Base-by-base conservation (phyloP, 2,113 vertebrate species). In the Nansenia antarctica region DNA sequence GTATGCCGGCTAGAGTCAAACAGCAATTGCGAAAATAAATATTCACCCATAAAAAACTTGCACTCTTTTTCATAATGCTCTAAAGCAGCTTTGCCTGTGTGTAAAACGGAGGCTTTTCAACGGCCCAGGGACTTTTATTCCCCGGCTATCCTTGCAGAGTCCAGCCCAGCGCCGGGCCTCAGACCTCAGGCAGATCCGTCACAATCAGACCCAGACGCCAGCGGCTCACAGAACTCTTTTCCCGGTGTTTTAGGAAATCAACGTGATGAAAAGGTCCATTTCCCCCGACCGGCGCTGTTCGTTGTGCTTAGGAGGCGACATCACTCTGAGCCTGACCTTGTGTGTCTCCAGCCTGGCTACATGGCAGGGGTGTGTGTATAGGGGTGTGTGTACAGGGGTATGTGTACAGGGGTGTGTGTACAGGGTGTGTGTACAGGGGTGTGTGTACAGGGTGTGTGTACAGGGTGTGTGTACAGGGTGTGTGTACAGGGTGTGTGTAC, bases 261-360 rank as follows among this genome's bases (percentile, higher is more conserved):
- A 89, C 85, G 82, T 86, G 89, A 92, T 92, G 87, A 92, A 92
- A 90, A 86, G 90, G 84, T 86, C 89, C 78, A 85, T 89, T 90
- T 88, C 86, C 78, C 81, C 73, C 85, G 85, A 83, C 74, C 77
- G 32, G 70, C 15, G 27, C 83, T 77, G 79, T 84, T 88, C 85
- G 82, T 84, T 86, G 81, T 83, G 81, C 77, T 88, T 79, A 86
- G 81, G 73, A 79, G 54, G 69, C 80, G 79, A 79, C 80, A 89
- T 89, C 90, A 90, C 91, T 88, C 86, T 76, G 69, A 74, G 70
- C 70, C 76, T 87, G 88, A 91, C 89, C 90, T 92, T 90, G 88
- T 77, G 69, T 66, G 74, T 82, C 79, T 77, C 47, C 71, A 80
- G 86, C 78, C 86, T 85, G 72, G 82, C 76, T 79, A 78, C 66